Conservation (phyloP, 2,113 vertebrate species). For the Amphiprion ocellaris region DNA sequence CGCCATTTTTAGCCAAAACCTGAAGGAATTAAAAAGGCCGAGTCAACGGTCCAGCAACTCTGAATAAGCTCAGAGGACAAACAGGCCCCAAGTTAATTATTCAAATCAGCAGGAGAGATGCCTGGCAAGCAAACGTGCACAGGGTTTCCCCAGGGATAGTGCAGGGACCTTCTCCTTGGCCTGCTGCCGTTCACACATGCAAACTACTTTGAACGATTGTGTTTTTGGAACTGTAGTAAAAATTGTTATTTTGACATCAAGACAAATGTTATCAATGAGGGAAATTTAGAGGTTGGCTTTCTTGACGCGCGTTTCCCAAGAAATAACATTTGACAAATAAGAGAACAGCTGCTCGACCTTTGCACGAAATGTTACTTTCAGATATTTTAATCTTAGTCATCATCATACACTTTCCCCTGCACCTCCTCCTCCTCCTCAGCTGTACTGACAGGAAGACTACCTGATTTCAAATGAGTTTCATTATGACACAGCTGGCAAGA, state of each 20-base stretch:
- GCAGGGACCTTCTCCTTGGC: conserved; percentile 48
- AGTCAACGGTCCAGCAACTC: conserved; percentile 66
- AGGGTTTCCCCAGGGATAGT: conserved; percentile 61
- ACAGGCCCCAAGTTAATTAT: conserved; percentile 75
- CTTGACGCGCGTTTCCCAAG: background rate
- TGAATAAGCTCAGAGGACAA: conserved; percentile 71
- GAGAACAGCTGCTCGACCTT: background rate
- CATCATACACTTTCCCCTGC: conserved; percentile 62
- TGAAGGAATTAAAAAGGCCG: conserved; percentile 41
- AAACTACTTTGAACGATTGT: conserved; percentile 18
- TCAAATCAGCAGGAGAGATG: conserved; percentile 66
- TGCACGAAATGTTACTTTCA: conserved; percentile 32
- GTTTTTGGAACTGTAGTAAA: background rate
- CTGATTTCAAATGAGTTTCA: conserved; percentile 72
- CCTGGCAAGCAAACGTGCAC: conserved; percentile 59
- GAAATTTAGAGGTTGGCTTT: too few species aligned
- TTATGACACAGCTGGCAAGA: conserved; percentile 67
- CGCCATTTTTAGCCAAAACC: conserved; percentile 38
- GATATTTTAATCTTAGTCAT: conserved; percentile 50
- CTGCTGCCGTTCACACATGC: conserved; percentile 39
- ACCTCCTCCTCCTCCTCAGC: conserved; percentile 27
- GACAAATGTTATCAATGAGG: background rate
- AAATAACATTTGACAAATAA: background rate
- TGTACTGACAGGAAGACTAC: conserved; percentile 72
- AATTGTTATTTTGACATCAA: background rate